Evolutionary conservation across 2,797 vertebrate species (phyloP), one percentile per base, ranked within the genome.

Genomic region (Gallinago solitaria): DNA sequence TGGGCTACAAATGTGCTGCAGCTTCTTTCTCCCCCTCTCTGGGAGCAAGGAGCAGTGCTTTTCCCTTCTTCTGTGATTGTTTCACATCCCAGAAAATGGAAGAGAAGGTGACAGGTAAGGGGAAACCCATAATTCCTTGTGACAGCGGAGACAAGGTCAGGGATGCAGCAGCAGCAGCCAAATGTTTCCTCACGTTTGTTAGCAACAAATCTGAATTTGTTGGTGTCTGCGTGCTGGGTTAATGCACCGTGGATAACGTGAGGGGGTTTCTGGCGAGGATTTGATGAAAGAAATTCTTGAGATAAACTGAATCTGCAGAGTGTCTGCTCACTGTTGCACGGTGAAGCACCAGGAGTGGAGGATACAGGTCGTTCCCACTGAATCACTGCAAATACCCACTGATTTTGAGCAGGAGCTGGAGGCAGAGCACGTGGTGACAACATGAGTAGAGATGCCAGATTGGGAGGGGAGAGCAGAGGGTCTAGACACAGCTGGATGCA

Each of bases 91-190:
- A 61, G 69, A 77, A 94, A 41, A n/a, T 13, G 32, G 51, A 87
- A 74, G 32, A 67, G 75, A 61, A 85, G 47, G 70, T 2, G 4
- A 23, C 54, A 85, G 69, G 83, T 69, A 60, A 61, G 39, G 63
- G 64, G 59, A 69, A 84, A 89, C 39, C 33, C 75, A 16, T 32
- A 89, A 91, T 90, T 95, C 71, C 45, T 95, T 63, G 56, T 83
- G 77, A 51, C 7, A 41, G 61, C 0, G 1, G 27, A 89, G 78
- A 73, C 71, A 89, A 96, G 74, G 90, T 93, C 83, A 51, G 2
- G 27, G 81, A 79, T 79, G 56, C 50, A 77, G 61, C 85, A 47
- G 86, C 0, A 53, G 86, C 0, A 0, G 51, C 68, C 73, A 90
- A 78, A 48, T 57, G 32, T 70, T 91, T 71, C 74, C 59, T 88